Percentiles rank a stretch among this genome's conserved stretches.
Conservation (phyloP, 2,113 vertebrate genomes). For the Macrotis lagotis region DNA sequence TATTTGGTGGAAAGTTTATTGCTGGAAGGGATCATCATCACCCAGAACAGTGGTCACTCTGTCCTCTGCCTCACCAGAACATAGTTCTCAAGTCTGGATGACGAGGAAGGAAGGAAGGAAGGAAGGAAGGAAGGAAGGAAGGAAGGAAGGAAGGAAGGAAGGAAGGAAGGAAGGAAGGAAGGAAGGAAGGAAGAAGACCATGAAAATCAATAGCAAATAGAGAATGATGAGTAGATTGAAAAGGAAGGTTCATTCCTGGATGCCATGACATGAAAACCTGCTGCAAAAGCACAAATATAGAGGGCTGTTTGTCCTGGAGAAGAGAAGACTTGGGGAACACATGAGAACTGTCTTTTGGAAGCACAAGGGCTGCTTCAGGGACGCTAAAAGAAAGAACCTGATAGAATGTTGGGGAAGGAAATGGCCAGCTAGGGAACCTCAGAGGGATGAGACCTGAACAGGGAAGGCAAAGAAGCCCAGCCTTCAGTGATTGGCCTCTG, state of each 20-base stretch:
- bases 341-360: neutral
- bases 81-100: neutral
- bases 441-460: neutral
- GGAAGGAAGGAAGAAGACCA: neutral
- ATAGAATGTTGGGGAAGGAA: neutral
- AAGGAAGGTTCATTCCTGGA: neutral
- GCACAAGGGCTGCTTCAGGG: neutral
- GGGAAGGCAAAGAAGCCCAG: fast-evolving
- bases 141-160: too few relatives aligned
- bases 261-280: neutral
- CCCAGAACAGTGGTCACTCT: neutral
- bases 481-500: neutral
- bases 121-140: too few relatives aligned
- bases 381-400: neutral
- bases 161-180: too few relatives aligned
- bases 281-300: neutral
- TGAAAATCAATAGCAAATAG: neutral
- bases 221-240: neutral
- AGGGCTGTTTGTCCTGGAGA: neutral
- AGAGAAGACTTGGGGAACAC: neutral
- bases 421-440: neutral
- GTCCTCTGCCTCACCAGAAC: neutral
- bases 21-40: neutral
- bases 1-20: neutral
- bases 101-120: too few relatives aligned